Base-by-base conservation (phyloP, 2,888 invertebrate genomes). In the Lamellibrachia satsuma region DNA sequence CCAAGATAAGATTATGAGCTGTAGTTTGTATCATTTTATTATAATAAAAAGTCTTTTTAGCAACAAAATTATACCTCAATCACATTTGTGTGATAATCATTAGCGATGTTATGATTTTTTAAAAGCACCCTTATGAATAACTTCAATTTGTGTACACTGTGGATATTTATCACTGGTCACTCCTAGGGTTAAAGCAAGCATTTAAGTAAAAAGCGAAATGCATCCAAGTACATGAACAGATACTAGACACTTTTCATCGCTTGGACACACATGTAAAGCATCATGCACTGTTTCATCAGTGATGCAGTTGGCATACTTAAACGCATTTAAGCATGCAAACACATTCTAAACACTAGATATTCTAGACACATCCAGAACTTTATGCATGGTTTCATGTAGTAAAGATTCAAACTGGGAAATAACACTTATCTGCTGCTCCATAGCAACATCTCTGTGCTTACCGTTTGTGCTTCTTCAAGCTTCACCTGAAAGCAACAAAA, bases 211-310 rank as follows among this genome's bases (percentile, higher is more conserved):
- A 8, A 3, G 57, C 2, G n/a, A 22, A 75, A 22, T 75, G 15
- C 75, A 22, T 75, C n/a, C n/a, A n/a, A 22, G 75, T 22, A 75
- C n/a, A 22, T 11, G 75, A 75, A 22, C 75, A 22, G 39, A 39
- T 39, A 39, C 39, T 39, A 75, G 22, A 75, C 75, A 75, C 2
- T 6, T 15, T 75, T 75, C 22, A 22, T 75, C 6, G 75, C 75
- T 6, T 75, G 75, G 15, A 75, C 3, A 55, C 7, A 55, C 55
- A 55, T 22, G 22, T 75, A 75, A n/a, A 75, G n/a, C 75, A 75
- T 75, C 75, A 75, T 75, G 75, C 75, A 75, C 75, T 15, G 22
- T 75, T 75, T 75, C 75, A 75, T 75, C 75, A 75, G n/a, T 75
- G 75, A 75, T 75, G 75, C 75, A 75, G 75, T 75, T 75, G 75